Evolutionary conservation across 1,140 invertebrate species (phyloP).

Genomic region (Coptotermes formosanus): DNA sequence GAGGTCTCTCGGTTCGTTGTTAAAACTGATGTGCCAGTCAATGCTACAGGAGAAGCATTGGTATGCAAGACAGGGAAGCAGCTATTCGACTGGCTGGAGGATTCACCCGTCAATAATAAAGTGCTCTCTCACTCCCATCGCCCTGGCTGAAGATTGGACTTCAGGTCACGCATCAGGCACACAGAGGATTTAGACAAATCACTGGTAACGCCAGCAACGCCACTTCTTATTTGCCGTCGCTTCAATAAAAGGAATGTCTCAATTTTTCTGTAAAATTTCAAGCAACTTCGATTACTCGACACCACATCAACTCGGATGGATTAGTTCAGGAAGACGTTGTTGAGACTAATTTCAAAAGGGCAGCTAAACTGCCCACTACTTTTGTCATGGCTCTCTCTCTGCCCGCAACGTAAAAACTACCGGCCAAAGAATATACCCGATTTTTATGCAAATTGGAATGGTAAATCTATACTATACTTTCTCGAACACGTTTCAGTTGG

Average conservation of each 20-base stretch:
- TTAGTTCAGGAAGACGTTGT: no score
- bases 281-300: no score
- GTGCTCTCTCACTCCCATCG: neutral
- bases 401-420: no score
- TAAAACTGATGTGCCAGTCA: neutral
- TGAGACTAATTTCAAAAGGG: no score
- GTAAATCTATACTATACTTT: no score
- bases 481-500: no score
- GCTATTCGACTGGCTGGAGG: neutral
- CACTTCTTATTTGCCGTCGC: neutral
- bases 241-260: neutral
- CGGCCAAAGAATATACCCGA: no score
- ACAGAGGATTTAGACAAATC: neutral
- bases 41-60: neutral
- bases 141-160: neutral
- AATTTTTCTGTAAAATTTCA: neutral
- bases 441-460: no score
- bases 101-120: slow-evolving; percentile 6
- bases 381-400: no score
- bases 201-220: neutral
- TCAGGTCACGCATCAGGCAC: neutral
- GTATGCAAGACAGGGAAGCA: neutral
- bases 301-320: no score
- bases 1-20: neutral
- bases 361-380: no score